These are phyloP conservation scores for Tetrax tetrax DNA, from an alignment of 2,113 vertebrate genomes.

Conservation along the genomic window DNA sequence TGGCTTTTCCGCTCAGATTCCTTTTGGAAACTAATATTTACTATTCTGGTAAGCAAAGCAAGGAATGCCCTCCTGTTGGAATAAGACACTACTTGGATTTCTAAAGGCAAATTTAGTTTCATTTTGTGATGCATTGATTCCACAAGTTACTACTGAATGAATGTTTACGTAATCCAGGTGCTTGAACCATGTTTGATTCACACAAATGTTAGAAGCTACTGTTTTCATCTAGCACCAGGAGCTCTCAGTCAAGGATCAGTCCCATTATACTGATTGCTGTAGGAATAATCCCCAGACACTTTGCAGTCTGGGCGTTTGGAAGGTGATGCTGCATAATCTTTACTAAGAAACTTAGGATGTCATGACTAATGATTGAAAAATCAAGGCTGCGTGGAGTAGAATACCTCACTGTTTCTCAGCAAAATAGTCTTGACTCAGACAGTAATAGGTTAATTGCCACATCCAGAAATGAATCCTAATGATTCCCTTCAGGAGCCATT, in stretches of 20 bases:
- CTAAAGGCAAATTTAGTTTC: not conserved
- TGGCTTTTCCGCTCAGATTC: not conserved
- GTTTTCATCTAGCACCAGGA: not conserved
- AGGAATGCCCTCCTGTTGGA: not conserved
- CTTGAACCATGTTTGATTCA: not conserved
- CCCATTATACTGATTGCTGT: not conserved
- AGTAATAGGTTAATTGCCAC: conserved; percentile 46
- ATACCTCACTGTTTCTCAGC: not conserved
- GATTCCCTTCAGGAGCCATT: conserved; percentile 36
- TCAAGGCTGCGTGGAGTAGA: not conserved
- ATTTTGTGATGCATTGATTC: not conserved
- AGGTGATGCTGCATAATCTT: not conserved
- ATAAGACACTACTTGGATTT: not conserved
- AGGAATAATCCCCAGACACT: not conserved
- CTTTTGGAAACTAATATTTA: not conserved
- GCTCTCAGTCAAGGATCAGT: not conserved
- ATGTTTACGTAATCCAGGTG: not conserved
- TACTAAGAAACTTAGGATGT: not conserved
- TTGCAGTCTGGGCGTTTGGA: not conserved
- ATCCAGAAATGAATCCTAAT: conserved; percentile 38
- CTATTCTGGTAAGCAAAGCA: not conserved
- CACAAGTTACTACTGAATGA: not conserved
- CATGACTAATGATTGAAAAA: not conserved
- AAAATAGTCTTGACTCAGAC: not conserved
- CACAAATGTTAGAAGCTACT: not conserved